Evolutionary conservation across 2,113 vertebrate genomes (phyloP).

Genomic region (Aythya baeri): DNA sequence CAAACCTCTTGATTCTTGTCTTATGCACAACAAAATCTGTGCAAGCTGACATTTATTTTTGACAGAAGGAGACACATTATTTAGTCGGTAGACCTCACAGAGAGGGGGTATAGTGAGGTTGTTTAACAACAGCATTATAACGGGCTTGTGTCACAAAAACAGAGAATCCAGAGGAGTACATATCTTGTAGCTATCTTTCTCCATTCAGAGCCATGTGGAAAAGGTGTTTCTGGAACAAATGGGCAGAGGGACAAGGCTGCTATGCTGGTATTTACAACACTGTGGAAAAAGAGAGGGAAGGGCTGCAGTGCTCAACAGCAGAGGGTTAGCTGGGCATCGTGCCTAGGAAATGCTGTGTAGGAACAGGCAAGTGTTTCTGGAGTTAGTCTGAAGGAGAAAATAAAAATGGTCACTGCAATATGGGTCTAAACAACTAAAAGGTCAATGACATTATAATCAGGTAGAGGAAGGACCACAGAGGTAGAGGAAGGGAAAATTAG

Average conservation of each 20-base stretch:
- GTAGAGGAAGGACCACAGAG: background rate
- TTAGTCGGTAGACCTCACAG: background rate
- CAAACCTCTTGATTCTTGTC: background rate
- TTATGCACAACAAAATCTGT: background rate
- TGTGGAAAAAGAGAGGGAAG: background rate
- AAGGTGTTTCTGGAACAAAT: background rate
- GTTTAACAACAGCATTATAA: background rate
- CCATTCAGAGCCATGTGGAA: background rate
- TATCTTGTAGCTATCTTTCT: background rate
- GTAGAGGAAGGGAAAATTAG: background rate
- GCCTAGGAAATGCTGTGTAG: background rate
- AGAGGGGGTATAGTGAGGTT: background rate
- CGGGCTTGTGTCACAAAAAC: rapidly evolving
- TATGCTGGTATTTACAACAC: background rate
- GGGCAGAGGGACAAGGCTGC: background rate
- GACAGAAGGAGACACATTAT: background rate
- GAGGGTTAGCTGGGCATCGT: rapidly evolving
- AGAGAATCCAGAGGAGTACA: background rate
- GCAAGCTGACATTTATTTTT: background rate
- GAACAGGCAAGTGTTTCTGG: background rate
- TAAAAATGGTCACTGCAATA: background rate
- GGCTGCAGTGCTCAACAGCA: background rate
- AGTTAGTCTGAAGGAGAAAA: background rate
- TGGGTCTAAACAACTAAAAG: background rate
- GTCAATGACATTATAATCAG: background rate